Percentiles rank a stretch among this genome's conserved stretches.
Evolutionary conservation across 1,140 invertebrate genomes (phyloP).

Genomic region (Doryteuthis pealeii): DNA sequence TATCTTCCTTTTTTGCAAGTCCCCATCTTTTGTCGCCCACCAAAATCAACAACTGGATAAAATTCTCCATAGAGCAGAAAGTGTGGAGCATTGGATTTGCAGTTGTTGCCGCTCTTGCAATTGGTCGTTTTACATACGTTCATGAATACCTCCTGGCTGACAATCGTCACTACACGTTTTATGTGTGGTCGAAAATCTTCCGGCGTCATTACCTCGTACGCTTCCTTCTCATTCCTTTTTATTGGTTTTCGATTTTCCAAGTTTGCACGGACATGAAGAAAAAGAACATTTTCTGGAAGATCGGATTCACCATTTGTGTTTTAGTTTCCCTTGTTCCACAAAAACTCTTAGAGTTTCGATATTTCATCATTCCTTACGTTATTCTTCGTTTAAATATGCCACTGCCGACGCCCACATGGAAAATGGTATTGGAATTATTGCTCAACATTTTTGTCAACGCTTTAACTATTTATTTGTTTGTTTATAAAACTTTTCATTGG

Average conservation of each 20-base stretch:
- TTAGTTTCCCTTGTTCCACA: slow-evolving; percentile 75
- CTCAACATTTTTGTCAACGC: slow-evolving; percentile 75
- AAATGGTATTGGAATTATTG: slow-evolving; percentile 71
- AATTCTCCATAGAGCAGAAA: slow-evolving; percentile 40
- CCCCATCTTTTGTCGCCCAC: slow-evolving; percentile 51
- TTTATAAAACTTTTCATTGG: slow-evolving; percentile 83
- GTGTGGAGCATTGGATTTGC: slow-evolving; percentile 32
- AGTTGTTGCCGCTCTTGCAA: slow-evolving; percentile 62
- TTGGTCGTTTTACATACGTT: slow-evolving; percentile 75
- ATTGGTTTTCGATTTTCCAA: slow-evolving; percentile 71
- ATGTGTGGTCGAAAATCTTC: slow-evolving; percentile 88
- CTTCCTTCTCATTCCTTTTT: slow-evolving; percentile 78
- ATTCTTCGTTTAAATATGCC: slow-evolving; percentile 76
- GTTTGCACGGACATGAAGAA: slow-evolving; percentile 61
- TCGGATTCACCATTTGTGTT: slow-evolving; percentile 69
- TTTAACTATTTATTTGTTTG: slow-evolving; percentile 80
- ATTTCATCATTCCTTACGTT: slow-evolving; percentile 91
- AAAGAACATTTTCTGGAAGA: slow-evolving; percentile 64
- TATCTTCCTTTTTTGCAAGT: slow-evolving; percentile 63
- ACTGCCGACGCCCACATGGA: slow-evolving; percentile 59
- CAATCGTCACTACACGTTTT: slow-evolving; percentile 96
- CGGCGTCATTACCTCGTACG: slow-evolving; percentile 68
- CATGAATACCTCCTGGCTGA: slow-evolving; percentile 95
- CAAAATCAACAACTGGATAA: slow-evolving; percentile 45
- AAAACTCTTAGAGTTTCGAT: slow-evolving; percentile 85